Percentiles rank a stretch among this genome's conserved stretches.
Conservation (phyloP, 2,888 invertebrate species). For the Cataglyphis altisquamis region DNA sequence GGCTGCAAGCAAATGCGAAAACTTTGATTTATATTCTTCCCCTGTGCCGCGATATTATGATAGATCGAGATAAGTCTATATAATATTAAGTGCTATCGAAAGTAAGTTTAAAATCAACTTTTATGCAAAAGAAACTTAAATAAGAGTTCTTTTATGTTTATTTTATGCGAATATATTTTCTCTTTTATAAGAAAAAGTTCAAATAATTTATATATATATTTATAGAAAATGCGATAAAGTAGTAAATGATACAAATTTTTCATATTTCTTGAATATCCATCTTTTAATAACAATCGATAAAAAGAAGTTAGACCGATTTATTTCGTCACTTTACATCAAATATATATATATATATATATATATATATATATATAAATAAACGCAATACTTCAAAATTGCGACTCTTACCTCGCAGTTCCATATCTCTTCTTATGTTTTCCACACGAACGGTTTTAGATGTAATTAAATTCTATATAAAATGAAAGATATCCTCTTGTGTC, state of each 20-base stretch:
- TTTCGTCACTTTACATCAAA: too few relatives aligned
- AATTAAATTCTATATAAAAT: conserved; percentile 11
- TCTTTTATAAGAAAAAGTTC: neutral
- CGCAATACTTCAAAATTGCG: neutral
- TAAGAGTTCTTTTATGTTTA: conserved; percentile 9
- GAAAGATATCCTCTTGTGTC: neutral
- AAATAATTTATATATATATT: neutral
- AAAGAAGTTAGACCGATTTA: neutral
- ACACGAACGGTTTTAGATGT: neutral
- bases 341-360: too few relatives aligned
- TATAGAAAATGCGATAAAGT: neutral
- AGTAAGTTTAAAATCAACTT: conserved; percentile 20
- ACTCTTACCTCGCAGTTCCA: neutral
- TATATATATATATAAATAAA: neutral
- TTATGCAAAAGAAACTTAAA: conserved; percentile 27
- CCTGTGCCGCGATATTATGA: conserved; percentile 54
- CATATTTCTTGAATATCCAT: neutral
- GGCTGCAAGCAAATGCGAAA: conserved; percentile 49
- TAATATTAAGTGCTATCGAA: conserved; percentile 46
- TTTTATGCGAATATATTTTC: neutral
- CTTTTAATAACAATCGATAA: neutral
- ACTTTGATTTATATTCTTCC: conserved; percentile 61
- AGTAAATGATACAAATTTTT: neutral
- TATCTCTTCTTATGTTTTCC: neutral
- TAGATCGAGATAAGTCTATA: conserved; percentile 54